A percentile compares a stretch with the other conserved stretches of the same genome.
Evolutionary conservation across 2,113 vertebrate genomes (phyloP).

Genomic region (Cyphomyrus discorhynchus): DNA sequence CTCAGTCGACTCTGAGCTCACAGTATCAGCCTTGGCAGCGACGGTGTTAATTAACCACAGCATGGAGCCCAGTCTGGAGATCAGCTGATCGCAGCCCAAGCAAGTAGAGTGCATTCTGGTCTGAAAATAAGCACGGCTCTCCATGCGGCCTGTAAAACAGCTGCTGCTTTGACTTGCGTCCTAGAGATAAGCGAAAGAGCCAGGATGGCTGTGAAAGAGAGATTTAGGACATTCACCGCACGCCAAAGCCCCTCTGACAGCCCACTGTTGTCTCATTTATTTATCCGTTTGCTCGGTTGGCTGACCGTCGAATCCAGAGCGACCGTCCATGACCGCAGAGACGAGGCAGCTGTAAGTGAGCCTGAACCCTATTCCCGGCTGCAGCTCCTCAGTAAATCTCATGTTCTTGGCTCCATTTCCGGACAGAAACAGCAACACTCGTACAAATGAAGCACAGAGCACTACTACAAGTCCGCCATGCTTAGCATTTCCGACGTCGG

Average conservation of each 20-base stretch:
- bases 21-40: background rate
- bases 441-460: background rate
- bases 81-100: background rate
- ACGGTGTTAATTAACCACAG: background rate
- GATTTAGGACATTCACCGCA: background rate
- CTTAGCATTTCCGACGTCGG: background rate
- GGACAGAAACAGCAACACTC: background rate
- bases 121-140: background rate
- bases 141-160: background rate
- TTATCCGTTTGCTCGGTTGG: background rate
- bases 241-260: background rate
- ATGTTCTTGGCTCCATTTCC: conserved; percentile 6
- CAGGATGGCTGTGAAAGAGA: background rate
- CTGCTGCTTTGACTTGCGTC: background rate
- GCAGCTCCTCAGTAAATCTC: background rate
- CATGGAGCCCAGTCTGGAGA: background rate
- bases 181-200: background rate
- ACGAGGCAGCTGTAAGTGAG: background rate
- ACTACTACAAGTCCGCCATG: background rate
- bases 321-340: background rate
- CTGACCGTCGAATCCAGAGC: background rate
- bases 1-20: background rate
- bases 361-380: background rate
- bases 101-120: background rate
- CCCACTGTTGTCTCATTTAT: background rate